phyloP scores from a whole-genome alignment of 2,888 invertebrate species.

The Nemapogon koenigi region DNA sequence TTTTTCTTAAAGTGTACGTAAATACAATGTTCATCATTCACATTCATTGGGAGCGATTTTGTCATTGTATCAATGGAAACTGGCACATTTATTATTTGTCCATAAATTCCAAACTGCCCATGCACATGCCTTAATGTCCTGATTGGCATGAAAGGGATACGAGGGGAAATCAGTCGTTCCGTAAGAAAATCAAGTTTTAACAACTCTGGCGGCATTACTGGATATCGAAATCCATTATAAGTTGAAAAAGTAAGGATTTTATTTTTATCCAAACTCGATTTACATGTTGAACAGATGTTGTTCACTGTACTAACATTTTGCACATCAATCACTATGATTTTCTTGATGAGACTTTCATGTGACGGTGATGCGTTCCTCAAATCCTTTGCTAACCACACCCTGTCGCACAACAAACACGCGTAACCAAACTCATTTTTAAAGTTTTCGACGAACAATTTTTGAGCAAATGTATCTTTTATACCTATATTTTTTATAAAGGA shows the following conservation, averaged over 20 bases:
- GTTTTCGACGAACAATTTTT: no score
- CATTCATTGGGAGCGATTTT: neutral
- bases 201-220: neutral
- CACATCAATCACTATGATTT: neutral
- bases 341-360: neutral
- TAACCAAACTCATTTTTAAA: no score
- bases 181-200: neutral
- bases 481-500: no score
- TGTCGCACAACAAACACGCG: slow-evolving; percentile 18
- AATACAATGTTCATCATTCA: neutral
- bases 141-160: neutral
- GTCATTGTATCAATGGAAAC: neutral
- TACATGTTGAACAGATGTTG: neutral
- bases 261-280: neutral
- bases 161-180: neutral
- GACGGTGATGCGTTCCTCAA: slow-evolving; percentile 6
- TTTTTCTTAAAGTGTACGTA: neutral
- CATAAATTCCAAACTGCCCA: neutral
- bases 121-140: neutral
- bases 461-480: no score
- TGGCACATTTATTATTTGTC: neutral
- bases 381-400: slow-evolving; percentile 19
- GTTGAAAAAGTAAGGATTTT: neutral
- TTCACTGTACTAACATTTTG: neutral
- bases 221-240: neutral